These are phyloP conservation scores for Melospiza melodia DNA, from an alignment of 2,113 vertebrate genomes.

Conservation along the genomic window DNA sequence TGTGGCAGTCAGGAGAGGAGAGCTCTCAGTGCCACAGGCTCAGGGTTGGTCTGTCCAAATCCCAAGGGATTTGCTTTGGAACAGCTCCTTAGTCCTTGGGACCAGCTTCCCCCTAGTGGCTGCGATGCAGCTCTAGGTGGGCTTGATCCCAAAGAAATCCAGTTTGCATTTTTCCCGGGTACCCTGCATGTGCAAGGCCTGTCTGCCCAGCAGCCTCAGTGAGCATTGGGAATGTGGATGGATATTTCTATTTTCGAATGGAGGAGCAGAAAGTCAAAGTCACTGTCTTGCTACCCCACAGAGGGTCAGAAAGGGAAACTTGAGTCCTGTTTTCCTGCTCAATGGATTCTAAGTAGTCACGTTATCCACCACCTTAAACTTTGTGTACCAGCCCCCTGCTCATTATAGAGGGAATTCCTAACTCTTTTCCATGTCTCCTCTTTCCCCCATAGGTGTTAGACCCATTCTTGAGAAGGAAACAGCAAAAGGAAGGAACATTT, in stretches of 20 bases:
- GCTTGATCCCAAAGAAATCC: background rate
- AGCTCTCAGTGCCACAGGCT: background rate
- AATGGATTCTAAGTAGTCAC: background rate
- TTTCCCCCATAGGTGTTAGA: background rate
- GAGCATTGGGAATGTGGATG: background rate
- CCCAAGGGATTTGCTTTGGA: background rate
- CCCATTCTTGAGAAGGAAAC: background rate
- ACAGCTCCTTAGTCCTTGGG: background rate
- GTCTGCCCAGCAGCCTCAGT: background rate
- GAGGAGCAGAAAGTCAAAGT: background rate
- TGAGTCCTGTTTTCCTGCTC: background rate
- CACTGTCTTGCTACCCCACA: background rate
- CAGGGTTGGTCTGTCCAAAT: fast-evolving
- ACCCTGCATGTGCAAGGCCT: fast-evolving
- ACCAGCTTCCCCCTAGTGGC: background rate
- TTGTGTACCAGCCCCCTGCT: background rate
- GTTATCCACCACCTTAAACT: background rate
- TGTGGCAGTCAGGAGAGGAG: background rate
- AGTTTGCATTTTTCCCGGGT: background rate
- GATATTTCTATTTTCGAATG: background rate
- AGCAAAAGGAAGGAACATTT: background rate
- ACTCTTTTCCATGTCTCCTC: background rate
- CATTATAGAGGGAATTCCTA: background rate
- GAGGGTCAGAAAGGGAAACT: background rate
- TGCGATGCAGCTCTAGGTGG: background rate